Percentiles rank a stretch among this genome's conserved stretches.
Evolutionary conservation across 2,113 vertebrate species (phyloP).

Genomic region (Charadrius vociferus): DNA sequence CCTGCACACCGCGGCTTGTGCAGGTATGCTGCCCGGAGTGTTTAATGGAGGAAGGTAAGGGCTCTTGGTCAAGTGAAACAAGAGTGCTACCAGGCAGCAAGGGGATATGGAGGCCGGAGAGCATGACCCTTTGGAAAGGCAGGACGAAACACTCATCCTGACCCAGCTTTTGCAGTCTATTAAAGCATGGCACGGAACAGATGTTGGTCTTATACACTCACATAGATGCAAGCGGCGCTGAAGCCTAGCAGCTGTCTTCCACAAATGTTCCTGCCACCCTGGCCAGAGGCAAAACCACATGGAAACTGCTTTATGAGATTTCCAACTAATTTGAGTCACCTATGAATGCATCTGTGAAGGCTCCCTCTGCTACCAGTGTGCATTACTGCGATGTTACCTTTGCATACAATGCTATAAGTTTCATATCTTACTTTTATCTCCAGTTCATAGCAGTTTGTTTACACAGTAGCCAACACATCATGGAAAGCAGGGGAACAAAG

Average conservation of each 20-base stretch:
- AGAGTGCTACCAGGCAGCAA: not conserved
- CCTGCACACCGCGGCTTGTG: accelerated
- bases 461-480: not conserved
- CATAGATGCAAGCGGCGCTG: not conserved
- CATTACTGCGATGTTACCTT: not conserved
- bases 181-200: not conserved
- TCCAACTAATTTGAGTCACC: not conserved
- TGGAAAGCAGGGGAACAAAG: not conserved
- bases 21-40: not conserved
- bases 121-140: not conserved
- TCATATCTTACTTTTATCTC: not conserved
- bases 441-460: not conserved
- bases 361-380: not conserved
- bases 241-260: not conserved
- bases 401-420: not conserved
- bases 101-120: not conserved
- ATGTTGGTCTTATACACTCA: accelerated
- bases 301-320: not conserved
- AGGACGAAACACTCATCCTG: not conserved
- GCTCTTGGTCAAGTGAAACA: not conserved
- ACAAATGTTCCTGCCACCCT: not conserved
- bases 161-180: not conserved
- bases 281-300: not conserved
- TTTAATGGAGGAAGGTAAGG: not conserved
- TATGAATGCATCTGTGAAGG: not conserved